Evolutionary conservation across 2,113 vertebrate genomes (phyloP), one percentile per base, ranked within the genome.

Genomic region (Xerus inauris): DNA sequence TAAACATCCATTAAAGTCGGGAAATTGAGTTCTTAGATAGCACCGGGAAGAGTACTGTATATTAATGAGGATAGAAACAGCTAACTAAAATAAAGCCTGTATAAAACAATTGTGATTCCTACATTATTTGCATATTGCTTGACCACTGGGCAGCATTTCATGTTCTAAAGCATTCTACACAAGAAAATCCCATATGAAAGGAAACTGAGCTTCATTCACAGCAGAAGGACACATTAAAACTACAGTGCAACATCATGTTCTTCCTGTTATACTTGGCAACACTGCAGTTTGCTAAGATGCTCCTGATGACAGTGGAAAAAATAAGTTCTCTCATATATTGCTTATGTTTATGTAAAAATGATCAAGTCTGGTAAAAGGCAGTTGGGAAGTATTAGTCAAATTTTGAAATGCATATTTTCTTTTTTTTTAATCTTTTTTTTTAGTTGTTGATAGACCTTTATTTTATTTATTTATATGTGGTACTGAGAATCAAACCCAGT

Each of bases 101-200:
- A n/a, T 59, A 88, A 45, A 45, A 89, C 73, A 65, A 85, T 20
- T n/a, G 51, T 5, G 38, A 85, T 81, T 72, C 57, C 83, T 59
- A 95, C 79, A 75, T 69, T 32, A 81, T 65, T 93, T 95, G 51
- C 38, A 76, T 59, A 85, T 20, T 71, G 73, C 59, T 85, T 93
- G 72, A 88, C 84, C 49, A 87, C 42, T 71, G n/a, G 47, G n/a
- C 82, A 93, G 65, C 30, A 76, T 69, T 62, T 94, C 42, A 51
- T 72, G 62, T 92, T 73, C 40, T 40, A 77, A 93, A 87, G 49
- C 12, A 38, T 20, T 72, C 81, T 86, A 45, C 30, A 69, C 82
- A 89, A 51, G 47, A 84, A 94, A 84, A 69, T 13, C 13, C 3
- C n/a, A 62, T 22, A 57, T 32, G 62, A 83, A 54, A 92, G 75